These are phyloP conservation scores for Polypterus bichir DNA, from an alignment of 2,113 vertebrate genomes.

Conservation along the genomic window DNA sequence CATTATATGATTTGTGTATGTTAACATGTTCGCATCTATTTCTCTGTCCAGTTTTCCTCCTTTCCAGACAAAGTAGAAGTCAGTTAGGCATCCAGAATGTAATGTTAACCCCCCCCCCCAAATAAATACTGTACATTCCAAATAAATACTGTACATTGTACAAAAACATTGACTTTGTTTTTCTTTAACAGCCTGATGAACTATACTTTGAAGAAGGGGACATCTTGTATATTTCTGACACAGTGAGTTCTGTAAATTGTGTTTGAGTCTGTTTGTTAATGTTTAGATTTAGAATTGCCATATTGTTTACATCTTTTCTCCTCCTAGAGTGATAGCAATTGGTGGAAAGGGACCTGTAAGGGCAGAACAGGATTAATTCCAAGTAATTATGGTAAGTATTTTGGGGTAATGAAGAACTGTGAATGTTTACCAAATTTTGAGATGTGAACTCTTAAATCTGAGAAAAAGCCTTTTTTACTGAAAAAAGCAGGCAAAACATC, in stretches of 20 bases:
- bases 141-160: too few species aligned
- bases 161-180: neutral
- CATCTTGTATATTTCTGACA: slow-evolving; percentile 92
- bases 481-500: too few species aligned
- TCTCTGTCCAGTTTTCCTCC: too few species aligned
- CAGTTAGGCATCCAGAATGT: too few species aligned
- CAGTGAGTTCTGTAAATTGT: slow-evolving; percentile 51
- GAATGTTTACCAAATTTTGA: neutral
- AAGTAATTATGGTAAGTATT: slow-evolving; percentile 88
- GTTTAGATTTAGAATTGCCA: slow-evolving; percentile 1
- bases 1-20: too few species aligned
- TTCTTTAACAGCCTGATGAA: slow-evolving; percentile 76
- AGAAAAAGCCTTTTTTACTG: too few species aligned
- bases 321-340: slow-evolving; percentile 82
- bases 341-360: slow-evolving; percentile 96
- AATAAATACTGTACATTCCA: too few species aligned
- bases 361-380: slow-evolving; percentile 92
- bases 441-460: too few species aligned
- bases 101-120: too few species aligned
- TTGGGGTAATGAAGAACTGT: neutral
- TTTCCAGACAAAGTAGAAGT: too few species aligned
- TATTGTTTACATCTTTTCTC: slow-evolving; percentile 4
- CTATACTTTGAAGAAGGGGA: slow-evolving; percentile 96
- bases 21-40: too few species aligned
- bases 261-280: neutral